Percentiles rank a stretch among this genome's conserved stretches.
phyloP scores from a whole-genome alignment of 2,888 invertebrate genomes.

The Dryobotodes eremita region DNA sequence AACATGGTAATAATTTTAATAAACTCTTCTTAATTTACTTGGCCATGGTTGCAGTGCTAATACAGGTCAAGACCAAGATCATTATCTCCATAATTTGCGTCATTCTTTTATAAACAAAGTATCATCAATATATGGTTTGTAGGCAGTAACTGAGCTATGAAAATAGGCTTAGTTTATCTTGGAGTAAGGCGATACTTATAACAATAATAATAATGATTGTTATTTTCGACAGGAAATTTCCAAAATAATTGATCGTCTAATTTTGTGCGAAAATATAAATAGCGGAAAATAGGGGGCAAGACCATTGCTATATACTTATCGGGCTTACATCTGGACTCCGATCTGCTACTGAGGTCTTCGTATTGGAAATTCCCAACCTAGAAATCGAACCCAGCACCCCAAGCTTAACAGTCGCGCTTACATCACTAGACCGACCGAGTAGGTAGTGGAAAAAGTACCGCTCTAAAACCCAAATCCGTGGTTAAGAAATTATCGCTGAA shows the following conservation, averaged over 20 bases:
- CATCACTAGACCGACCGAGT: background rate
- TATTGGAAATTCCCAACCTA: background rate
- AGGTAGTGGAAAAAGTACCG: background rate
- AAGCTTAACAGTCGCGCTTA: background rate
- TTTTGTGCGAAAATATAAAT: background rate
- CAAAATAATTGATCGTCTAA: background rate
- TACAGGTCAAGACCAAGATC: constrained; percentile 18
- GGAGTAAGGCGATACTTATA: background rate
- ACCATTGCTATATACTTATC: background rate
- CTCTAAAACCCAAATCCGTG: background rate
- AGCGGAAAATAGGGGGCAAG: background rate
- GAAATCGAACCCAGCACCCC: background rate
- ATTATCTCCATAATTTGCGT: background rate
- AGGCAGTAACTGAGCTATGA: background rate
- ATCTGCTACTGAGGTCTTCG: background rate
- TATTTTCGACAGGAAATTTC: background rate
- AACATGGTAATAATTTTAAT: background rate
- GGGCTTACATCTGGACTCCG: background rate
- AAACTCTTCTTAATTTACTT: background rate
- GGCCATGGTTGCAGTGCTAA: background rate
- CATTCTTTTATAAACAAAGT: background rate
- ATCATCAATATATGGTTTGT: background rate
- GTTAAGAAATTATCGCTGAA: background rate
- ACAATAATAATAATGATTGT: background rate
- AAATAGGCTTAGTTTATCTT: background rate